Percentiles rank a stretch among this genome's conserved stretches.
These are phyloP conservation scores for Apantesis nais DNA, from an alignment of 2,888 invertebrate genomes.

Conservation along the genomic window DNA sequence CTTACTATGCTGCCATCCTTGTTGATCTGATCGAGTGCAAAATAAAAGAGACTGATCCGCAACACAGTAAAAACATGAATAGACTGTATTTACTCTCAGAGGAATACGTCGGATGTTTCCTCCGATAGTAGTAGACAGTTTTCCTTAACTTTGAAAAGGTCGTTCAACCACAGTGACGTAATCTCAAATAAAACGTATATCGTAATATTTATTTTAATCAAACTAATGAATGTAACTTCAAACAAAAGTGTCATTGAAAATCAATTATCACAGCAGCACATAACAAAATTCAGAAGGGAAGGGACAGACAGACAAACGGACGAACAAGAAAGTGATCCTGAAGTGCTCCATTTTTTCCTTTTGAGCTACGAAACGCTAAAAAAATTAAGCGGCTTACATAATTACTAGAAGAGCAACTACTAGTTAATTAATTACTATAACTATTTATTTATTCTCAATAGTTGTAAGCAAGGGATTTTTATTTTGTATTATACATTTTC, in stretches of 20 bases:
- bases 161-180: background rate
- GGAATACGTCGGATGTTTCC: background rate
- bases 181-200: background rate
- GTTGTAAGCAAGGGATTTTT: too few relatives aligned
- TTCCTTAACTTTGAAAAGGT: slow-evolving; percentile 2
- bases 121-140: background rate
- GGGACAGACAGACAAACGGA: too few relatives aligned
- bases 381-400: too few relatives aligned
- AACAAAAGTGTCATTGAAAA: background rate
- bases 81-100: background rate
- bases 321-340: too few relatives aligned
- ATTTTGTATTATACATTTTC: too few relatives aligned
- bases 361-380: too few relatives aligned
- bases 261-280: background rate
- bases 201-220: background rate
- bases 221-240: background rate
- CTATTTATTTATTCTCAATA: too few relatives aligned
- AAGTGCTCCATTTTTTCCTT: too few relatives aligned
- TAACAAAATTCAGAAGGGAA: background rate
- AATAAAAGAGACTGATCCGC: background rate
- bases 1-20: background rate
- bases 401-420: too few relatives aligned
- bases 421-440: too few relatives aligned
- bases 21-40: background rate
- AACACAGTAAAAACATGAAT: background rate